These are phyloP conservation scores for Alviniconcha marisindica DNA, from an alignment of 1,140 invertebrate species.

Conservation along the genomic window DNA sequence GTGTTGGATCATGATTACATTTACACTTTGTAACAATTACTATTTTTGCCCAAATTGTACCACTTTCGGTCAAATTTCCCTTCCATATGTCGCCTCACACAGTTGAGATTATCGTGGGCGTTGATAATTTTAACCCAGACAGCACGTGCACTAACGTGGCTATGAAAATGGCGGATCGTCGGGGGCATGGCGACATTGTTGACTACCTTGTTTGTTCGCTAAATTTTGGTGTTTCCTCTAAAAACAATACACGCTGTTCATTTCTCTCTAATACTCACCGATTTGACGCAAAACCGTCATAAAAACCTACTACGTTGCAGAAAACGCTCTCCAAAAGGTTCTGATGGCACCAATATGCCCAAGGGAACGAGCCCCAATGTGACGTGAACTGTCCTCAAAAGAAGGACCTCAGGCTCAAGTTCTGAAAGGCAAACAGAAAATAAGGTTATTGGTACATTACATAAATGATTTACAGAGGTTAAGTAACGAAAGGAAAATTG, in stretches of 20 bases:
- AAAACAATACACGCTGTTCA: neutral
- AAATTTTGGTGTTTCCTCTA: neutral
- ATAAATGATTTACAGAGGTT: neutral
- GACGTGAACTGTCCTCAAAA: slow-evolving; percentile 24
- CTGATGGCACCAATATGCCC: slow-evolving; percentile 45
- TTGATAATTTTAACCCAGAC: neutral
- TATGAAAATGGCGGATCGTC: slow-evolving; percentile 44
- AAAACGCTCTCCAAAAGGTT: slow-evolving; percentile 36
- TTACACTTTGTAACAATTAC: no score
- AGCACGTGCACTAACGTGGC: slow-evolving; percentile 39
- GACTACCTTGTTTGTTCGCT: neutral
- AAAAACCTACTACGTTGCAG: slow-evolving; percentile 56
- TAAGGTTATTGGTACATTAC: neutral
- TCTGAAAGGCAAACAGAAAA: slow-evolving; percentile 19
- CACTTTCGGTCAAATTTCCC: no score
- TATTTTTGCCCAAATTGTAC: no score
- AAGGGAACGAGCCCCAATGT: slow-evolving; percentile 44
- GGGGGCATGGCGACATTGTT: slow-evolving; percentile 26
- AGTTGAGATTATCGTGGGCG: neutral
- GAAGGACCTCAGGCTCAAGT: slow-evolving; percentile 30
- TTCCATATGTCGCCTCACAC: neutral
- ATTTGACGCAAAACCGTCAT: slow-evolving; percentile 70
- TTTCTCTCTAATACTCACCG: slow-evolving; percentile 59
- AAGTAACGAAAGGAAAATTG: neutral
- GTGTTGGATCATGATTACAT: no score